phyloP scores from a whole-genome alignment of 2,888 invertebrate species.

The Neuroscelio doddi region DNA sequence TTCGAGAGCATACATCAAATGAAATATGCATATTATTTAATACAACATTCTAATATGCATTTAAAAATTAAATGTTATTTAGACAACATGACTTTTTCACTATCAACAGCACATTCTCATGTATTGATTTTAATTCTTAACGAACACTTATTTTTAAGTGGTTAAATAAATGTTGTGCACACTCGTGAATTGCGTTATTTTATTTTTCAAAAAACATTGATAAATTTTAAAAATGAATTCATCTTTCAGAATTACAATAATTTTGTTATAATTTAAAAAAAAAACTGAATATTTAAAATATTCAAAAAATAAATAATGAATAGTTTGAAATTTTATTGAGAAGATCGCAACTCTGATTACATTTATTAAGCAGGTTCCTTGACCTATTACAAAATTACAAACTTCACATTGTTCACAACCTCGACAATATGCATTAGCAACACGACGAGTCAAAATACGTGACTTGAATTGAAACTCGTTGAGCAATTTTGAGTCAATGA shows the following conservation, averaged over 20 bases:
- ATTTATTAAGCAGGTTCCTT: conserved; percentile 15
- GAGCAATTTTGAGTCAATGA: conserved; percentile 57
- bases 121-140: neutral
- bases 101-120: too few species aligned
- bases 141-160: neutral
- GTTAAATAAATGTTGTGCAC: neutral
- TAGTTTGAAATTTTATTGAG: neutral
- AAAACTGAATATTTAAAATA: too few species aligned
- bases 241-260: too few species aligned
- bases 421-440: conserved; percentile 25
- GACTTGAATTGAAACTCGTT: conserved; percentile 42
- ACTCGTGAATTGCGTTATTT: neutral
- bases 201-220: neutral
- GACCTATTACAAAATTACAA: conserved; percentile 18
- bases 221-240: too few species aligned
- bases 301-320: neutral
- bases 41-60: too few species aligned
- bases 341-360: neutral
- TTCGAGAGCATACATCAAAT: too few species aligned
- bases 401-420: conserved; percentile 20
- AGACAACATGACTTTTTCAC: too few species aligned
- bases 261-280: too few species aligned
- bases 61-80: too few species aligned
- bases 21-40: too few species aligned
- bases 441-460: conserved; percentile 32